Evolutionary conservation across 1,140 invertebrate species (phyloP), one percentile per base, ranked within the genome.

Genomic region (Trinorchestia longiramus): DNA sequence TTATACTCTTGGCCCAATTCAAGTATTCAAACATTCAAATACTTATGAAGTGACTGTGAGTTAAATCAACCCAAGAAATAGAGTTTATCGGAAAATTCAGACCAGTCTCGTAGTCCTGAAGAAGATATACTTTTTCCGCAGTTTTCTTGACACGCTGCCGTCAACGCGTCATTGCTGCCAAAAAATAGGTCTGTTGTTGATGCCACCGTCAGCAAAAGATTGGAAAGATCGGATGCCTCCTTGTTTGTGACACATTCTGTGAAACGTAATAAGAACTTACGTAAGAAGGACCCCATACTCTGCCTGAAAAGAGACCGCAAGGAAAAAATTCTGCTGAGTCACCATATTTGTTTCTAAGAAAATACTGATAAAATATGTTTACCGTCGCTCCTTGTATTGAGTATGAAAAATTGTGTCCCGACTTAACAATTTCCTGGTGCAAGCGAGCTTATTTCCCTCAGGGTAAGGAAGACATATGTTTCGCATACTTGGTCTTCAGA

Each of bases 201-300:
- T 45, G 92, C 92, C 92, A 6, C 44, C 92, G 92, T 94, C 92
- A 94, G 92, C 92, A 94, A 94, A 94, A 94, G 92, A 94, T 94
- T 45, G 44, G 43, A 40, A 45, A 44, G 92, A 94, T 94, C 92
- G 92, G 92, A 94, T 94, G 92, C 92, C 40, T 40, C 92, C 40
- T 40, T 94, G 92, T 94, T 94, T 94, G 92, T 94, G 92, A 94
- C 43, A 43, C 43, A 40, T n/a, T 94, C 43, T 94, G 3, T 45
- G 44, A 43, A 94, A 94, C 43, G 36, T 47, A 45, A 47, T 43
- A 44, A 42, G 43, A 94, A 94, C 92, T 94, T 94, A 11, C 88
- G 88, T 91, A 91, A 43, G 88, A 91, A 91, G 88, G 88, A 91
- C 88, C 88, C 43, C 8, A 43, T 91, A 6, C 41, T 42, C 43